phyloP scores from a whole-genome alignment of 2,888 invertebrate genomes.

The Malthinus seriepunctatus region DNA sequence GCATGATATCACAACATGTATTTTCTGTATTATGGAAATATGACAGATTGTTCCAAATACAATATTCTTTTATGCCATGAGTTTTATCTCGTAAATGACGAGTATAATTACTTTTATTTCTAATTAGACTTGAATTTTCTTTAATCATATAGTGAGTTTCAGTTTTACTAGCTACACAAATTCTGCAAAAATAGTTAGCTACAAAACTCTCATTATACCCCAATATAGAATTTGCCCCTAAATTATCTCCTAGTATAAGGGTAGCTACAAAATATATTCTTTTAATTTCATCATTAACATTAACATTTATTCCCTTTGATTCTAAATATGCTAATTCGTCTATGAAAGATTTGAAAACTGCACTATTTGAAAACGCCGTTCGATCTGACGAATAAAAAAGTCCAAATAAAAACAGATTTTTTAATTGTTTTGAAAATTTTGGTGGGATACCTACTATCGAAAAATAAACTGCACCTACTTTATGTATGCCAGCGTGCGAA shows the following conservation, averaged over 20 bases:
- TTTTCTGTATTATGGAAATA: slow-evolving; percentile 36
- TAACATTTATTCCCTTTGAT: background rate
- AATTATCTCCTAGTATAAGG: slow-evolving; percentile 7
- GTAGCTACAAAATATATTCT: background rate
- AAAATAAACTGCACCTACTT: slow-evolving; percentile 10
- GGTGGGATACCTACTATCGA: background rate
- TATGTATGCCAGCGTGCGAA: slow-evolving; percentile 9
- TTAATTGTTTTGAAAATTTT: background rate
- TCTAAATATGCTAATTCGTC: slow-evolving; percentile 3
- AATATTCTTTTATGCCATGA: slow-evolving; percentile 32
- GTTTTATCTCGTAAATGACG: slow-evolving; percentile 19
- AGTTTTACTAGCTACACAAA: background rate
- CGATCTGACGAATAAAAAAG: slow-evolving; percentile 1
- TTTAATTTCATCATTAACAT: background rate
- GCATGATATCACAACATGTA: slow-evolving; percentile 35
- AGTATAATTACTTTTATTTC: background rate
- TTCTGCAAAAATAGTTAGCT: slow-evolving; percentile 5
- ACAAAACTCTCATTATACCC: slow-evolving; percentile 7
- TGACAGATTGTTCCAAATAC: slow-evolving; percentile 31
- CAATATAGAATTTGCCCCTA: background rate
- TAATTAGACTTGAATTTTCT: background rate
- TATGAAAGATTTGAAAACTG: background rate
- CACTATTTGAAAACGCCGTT: background rate
- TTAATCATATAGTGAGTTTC: background rate
- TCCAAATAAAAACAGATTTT: slow-evolving; percentile 5